Evolutionary conservation across 1,140 invertebrate genomes (phyloP), one percentile per base, ranked within the genome.

Genomic region (Chlorops oryzae): DNA sequence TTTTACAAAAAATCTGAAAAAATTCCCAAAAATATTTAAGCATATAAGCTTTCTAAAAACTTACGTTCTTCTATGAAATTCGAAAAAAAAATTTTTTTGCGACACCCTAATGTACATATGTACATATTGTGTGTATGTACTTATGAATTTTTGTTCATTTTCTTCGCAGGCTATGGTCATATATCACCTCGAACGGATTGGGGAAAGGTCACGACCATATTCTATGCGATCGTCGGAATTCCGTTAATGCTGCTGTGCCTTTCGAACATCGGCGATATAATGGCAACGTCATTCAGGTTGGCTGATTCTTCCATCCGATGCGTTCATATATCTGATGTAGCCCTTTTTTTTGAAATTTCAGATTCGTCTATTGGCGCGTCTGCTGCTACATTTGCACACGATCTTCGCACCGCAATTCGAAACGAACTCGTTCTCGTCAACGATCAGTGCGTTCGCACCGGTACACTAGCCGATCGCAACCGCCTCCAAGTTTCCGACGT

Each of bases 181-280:
- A 94, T 97, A 42, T 88, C 92, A 0, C 92, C 92, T 1, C 93
- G 93, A 77, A 97, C 93, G 0, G 80, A 84, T 55, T 86, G 84
- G 67, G 94, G 94, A 15, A 93, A 95, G 74, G 83, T 96, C 48
- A 88, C 92, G 24, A 96, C 93, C 13, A 96, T 97, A 60, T 88
- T 96, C 64, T 97, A 97, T 74, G 93, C 93, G 23, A 91, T 96
- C 61, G 75, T 96, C 55, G 94, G 94, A 17, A 97, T 96, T 58
- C 92, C 93, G 0, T 74, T 96, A 45, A 94, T 96, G 88, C 80
- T 97, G 45, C 79, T 96, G 3, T 94, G 92, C 59, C 78, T 97
- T 24, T 94, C 92, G 32, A 95, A 95, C 67, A 95, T 97, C 52
- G 92, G 93, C n/a, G 90, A 95, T 70, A 85, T 93, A 45, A 91